phyloP scores from a whole-genome alignment of 2,888 invertebrate genomes.

The Eristalis arbustorum region DNA sequence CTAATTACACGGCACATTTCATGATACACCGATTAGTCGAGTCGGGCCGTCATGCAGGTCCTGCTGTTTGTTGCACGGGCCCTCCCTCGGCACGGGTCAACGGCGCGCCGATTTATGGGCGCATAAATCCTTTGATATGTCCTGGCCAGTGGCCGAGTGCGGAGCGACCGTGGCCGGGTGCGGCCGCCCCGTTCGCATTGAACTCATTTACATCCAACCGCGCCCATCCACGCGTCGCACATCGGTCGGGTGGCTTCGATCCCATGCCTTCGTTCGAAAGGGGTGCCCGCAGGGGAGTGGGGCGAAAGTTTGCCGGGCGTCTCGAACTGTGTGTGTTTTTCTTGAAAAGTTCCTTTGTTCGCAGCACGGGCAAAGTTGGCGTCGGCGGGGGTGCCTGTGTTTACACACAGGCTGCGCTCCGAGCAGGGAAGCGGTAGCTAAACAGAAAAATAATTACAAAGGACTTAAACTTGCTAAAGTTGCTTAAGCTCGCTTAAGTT shows the following conservation, averaged over 20 bases:
- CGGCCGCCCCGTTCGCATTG: constrained; percentile 19
- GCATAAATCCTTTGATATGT: constrained; percentile 44
- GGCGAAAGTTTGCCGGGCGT: not conserved
- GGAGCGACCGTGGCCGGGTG: not conserved
- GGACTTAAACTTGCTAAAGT: constrained; percentile 42
- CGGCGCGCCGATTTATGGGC: constrained; percentile 45
- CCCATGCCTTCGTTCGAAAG: not conserved
- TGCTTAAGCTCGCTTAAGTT: constrained; percentile 46
- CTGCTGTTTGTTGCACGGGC: constrained; percentile 14
- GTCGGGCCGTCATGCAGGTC: constrained; percentile 25
- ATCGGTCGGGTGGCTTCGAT: not conserved
- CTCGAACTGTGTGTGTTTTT: not conserved
- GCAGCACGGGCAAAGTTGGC: not conserved
- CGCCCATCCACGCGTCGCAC: constrained; percentile 11
- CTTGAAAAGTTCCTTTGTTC: not conserved
- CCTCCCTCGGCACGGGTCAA: not conserved
- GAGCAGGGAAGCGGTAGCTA: not conserved
- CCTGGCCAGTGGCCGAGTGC: not conserved
- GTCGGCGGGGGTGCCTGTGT: not conserved
- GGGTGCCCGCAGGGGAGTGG: not conserved
- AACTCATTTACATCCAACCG: constrained; percentile 43
- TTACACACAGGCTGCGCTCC: not conserved
- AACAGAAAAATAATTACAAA: constrained; percentile 39
- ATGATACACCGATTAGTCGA: constrained; percentile 52
- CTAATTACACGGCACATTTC: constrained; percentile 63